Percentiles rank a stretch among this genome's conserved stretches.
Conservation (phyloP, 2,888 invertebrate genomes). For the Chironomus riparius region DNA sequence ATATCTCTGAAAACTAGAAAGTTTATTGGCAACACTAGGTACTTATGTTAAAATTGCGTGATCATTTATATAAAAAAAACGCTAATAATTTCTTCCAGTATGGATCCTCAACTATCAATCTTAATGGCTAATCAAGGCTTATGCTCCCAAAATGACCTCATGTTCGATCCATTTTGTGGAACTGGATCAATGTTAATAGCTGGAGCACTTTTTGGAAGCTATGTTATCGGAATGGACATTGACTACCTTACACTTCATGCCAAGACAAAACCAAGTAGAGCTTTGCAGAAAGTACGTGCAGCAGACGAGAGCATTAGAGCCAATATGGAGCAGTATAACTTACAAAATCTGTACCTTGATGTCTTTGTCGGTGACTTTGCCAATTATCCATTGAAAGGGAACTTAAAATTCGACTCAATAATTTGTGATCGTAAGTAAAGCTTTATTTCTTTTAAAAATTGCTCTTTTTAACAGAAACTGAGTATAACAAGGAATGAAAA, state of each 20-base stretch:
- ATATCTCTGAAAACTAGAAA: conserved; percentile 81
- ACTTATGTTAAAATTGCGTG: too few relatives aligned
- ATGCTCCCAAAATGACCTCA: conserved; percentile 62
- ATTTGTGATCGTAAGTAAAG: conserved; percentile 83
- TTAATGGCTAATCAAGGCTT: conserved; percentile 93
- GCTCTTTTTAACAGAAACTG: not conserved
- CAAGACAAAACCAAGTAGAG: conserved; percentile 68
- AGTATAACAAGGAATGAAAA: not conserved
- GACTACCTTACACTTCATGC: conserved; percentile 66
- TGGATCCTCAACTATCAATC: conserved; percentile 92
- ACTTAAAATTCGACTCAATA: conserved; percentile 75
- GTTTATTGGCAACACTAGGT: conserved; percentile 94
- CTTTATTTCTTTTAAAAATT: conserved; percentile 15
- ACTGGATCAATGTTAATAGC: conserved; percentile 76
- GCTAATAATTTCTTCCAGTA: conserved; percentile 38
- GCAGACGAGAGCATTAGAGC: conserved; percentile 79
- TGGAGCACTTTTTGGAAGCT: conserved; percentile 80
- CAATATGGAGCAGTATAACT: conserved; percentile 84
- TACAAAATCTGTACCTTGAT: conserved; percentile 68
- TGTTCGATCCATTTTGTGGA: conserved; percentile 90
- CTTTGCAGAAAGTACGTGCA: conserved; percentile 64
- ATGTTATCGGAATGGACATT: conserved; percentile 62
- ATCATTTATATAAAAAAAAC: too few relatives aligned
- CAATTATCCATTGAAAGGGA: conserved; percentile 63
- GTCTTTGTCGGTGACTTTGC: conserved; percentile 89